Conservation (phyloP, 2,797 vertebrate species). For the Schizopygopsis pylzovi region DNA sequence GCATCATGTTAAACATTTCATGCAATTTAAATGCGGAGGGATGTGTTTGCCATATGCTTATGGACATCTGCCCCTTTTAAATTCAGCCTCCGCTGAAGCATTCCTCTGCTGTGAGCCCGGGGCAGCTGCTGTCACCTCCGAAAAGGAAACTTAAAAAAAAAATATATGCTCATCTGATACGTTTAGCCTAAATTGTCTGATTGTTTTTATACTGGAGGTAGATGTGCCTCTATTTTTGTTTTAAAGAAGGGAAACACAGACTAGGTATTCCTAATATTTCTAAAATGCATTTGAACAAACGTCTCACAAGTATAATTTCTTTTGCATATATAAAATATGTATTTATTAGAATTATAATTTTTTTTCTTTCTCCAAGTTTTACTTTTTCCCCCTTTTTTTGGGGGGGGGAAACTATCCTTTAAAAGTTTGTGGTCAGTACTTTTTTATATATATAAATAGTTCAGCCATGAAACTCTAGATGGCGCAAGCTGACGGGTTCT, state of each 20-base stretch:
- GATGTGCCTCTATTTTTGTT: background rate
- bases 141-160: slow-evolving; percentile 20
- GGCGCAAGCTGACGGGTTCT: too few species aligned
- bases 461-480: too few species aligned
- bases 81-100: slow-evolving; percentile 54
- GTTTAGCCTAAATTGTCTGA: slow-evolving; percentile 12
- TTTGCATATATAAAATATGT: too few species aligned
- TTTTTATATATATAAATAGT: too few species aligned
- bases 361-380: too few species aligned
- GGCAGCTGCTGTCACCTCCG: slow-evolving; percentile 70
- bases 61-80: slow-evolving; percentile 49
- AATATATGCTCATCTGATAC: slow-evolving; percentile 21
- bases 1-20: slow-evolving; percentile 45
- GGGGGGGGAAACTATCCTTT: too few species aligned
- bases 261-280: background rate
- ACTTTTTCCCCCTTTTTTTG: too few species aligned
- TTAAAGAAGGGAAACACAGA: background rate
- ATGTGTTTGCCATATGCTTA: slow-evolving; percentile 64
- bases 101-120: slow-evolving; percentile 54
- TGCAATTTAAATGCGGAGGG: slow-evolving; percentile 36
- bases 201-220: slow-evolving; percentile 10
- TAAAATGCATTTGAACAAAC: background rate
- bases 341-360: too few species aligned
- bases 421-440: background rate
- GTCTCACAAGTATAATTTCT: too few species aligned